Percentiles rank a stretch among this genome's conserved stretches.
These are phyloP conservation scores for Caenorhabditis sp. DNA, from an alignment of 2,888 invertebrate genomes.

Conservation along the genomic window DNA sequence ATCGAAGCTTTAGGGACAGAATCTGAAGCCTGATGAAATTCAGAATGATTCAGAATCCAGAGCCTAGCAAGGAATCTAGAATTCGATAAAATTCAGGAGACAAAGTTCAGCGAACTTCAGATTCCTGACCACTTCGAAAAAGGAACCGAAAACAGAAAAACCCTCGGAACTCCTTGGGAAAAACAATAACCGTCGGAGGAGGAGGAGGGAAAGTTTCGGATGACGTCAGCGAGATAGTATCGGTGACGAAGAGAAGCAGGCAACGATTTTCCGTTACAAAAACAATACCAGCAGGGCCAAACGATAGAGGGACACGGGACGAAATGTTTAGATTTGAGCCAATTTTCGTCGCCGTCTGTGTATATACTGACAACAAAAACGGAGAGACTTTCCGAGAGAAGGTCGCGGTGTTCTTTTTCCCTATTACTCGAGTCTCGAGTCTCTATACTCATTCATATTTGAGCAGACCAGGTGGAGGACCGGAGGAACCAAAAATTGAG, in stretches of 20 bases:
- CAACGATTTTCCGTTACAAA: constrained; percentile 11
- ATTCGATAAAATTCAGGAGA: too few relatives aligned
- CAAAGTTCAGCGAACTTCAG: too few relatives aligned
- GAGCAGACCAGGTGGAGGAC: constrained; percentile 34
- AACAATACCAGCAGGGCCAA: constrained; percentile 28
- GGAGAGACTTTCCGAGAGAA: neutral
- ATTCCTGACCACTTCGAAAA: neutral
- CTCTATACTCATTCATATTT: constrained; percentile 44
- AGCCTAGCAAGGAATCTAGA: too few relatives aligned
- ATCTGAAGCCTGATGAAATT: neutral
- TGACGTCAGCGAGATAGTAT: constrained; percentile 31
- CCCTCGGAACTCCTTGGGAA: neutral
- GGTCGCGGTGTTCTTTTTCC: constrained; percentile 16
- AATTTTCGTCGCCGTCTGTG: constrained; percentile 21
- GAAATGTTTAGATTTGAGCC: constrained; percentile 62
- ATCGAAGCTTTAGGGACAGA: too few relatives aligned
- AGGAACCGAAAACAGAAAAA: too few relatives aligned
- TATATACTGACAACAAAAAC: neutral
- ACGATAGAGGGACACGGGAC: neutral
- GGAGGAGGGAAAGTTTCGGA: constrained; percentile 9
- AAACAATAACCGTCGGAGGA: constrained; percentile 16
- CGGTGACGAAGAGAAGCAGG: neutral
- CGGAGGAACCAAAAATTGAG: neutral
- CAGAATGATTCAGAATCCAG: neutral
- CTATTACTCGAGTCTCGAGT: too few relatives aligned